Base-by-base conservation (phyloP, 1,140 invertebrate genomes). In the Drosophila guanche region DNA sequence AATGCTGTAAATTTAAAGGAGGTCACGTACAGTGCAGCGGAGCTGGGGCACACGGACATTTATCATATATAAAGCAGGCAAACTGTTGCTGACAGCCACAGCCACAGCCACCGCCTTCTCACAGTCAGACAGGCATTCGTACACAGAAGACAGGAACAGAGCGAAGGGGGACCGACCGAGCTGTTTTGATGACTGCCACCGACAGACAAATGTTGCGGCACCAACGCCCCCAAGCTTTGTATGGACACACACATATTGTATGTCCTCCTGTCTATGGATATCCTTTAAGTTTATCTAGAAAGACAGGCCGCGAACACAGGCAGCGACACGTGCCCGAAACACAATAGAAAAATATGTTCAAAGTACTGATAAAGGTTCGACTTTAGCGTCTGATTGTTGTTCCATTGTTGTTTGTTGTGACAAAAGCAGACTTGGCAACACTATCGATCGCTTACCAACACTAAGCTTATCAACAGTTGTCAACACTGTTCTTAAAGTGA, bases 41-140 rank as follows among this genome's bases (percentile, higher is more conserved):
- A 63, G 60, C 14, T 23, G 43, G n/a, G 48, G 16, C 16, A 23
- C 12, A 62, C 53, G 42, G 53, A 74, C 62, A 61, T 68, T 57
- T 67, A 67, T 78, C 62, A 73, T 73, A 63, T 58, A 70, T 20
- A 70, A 54, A 51, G 46, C 67, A 40, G 58, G 60, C 77, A 80
- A 85, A 85, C 80, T 86, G 81, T 85, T 86, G 72, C 80, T 77
- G 80, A 80, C 80, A 86, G 72, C 51, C 60, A 12, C 10, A 4
- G 33, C 33, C 33, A 10, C 43, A 46, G 52, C 37, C 40, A 51
- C 3, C 8, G 16, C 16, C 16, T 20, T 20, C 16, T 20, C 16
- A 20, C 16, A 20, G 16, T 20, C 16, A 20, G 16, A 20, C 8
- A 37, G 8, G 4, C 33, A 12, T 37, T 4, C 5, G 5, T 27